Evolutionary conservation across 1,140 invertebrate genomes (phyloP).

Genomic region (Drosophila ironensis): DNA sequence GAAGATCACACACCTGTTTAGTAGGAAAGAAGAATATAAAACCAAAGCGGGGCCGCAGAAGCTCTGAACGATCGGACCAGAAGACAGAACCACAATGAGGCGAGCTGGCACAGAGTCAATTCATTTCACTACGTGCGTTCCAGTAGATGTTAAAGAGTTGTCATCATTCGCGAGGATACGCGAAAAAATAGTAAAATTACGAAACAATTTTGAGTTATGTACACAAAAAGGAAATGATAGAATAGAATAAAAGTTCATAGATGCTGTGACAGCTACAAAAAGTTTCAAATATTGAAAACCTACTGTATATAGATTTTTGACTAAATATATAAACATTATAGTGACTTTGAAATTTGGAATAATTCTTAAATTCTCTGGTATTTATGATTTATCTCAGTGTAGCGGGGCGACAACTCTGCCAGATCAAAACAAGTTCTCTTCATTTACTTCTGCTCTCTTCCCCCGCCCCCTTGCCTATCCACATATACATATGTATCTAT

Average conservation of each 20-base stretch:
- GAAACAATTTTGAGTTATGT: too few relatives aligned
- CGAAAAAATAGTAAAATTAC: too few relatives aligned
- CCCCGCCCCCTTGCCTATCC: neutral
- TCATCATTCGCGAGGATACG: too few relatives aligned
- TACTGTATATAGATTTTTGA: too few relatives aligned
- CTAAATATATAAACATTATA: neutral
- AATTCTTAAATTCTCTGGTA: neutral
- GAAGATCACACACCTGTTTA: slow-evolving; percentile 47
- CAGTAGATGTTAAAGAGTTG: slow-evolving; percentile 40
- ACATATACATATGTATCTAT: neutral
- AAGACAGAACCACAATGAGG: slow-evolving; percentile 60
- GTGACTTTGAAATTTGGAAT: neutral
- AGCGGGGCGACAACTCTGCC: slow-evolving; percentile 26
- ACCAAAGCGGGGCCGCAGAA: neutral
- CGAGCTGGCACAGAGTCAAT: slow-evolving; percentile 20
- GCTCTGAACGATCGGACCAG: slow-evolving; percentile 52
- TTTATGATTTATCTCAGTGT: neutral
- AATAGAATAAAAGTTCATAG: too few relatives aligned
- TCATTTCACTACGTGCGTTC: slow-evolving; percentile 44
- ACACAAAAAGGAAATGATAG: too few relatives aligned
- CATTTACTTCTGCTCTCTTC: neutral
- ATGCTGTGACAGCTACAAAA: too few relatives aligned
- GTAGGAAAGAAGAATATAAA: slow-evolving; percentile 2
- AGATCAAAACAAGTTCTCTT: slow-evolving; percentile 34
- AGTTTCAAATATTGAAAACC: too few relatives aligned